Conservation (phyloP, 2,797 vertebrate genomes). For the Mustela erminea region DNA sequence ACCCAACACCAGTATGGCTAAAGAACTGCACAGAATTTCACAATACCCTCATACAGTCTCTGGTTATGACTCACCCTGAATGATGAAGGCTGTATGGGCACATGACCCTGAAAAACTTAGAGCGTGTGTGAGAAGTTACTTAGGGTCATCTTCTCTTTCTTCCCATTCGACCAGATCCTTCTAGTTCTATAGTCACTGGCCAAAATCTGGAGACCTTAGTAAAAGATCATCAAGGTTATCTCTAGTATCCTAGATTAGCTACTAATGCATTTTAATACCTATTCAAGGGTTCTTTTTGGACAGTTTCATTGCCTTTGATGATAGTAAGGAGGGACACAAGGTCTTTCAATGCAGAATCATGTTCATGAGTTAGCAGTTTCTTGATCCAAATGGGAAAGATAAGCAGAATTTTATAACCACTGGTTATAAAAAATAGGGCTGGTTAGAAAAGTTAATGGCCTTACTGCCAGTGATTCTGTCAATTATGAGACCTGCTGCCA, state of each 20-base stretch:
- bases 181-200: constrained; percentile 23
- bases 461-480: constrained; percentile 35
- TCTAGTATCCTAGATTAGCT: constrained; percentile 44
- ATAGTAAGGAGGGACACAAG: neutral
- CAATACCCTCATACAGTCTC: constrained; percentile 50
- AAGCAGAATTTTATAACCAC: constrained; percentile 46
- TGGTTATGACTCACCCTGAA: constrained; percentile 64
- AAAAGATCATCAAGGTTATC: constrained; percentile 13
- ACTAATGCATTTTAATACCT: constrained; percentile 27
- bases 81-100: constrained; percentile 26
- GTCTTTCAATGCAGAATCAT: neutral
- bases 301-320: constrained; percentile 19
- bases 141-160: constrained; percentile 10
- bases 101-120: constrained; percentile 48
- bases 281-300: neutral
- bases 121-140: constrained; percentile 38
- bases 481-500: constrained; percentile 17
- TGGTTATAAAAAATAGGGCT: constrained; percentile 51
- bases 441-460: constrained; percentile 3
- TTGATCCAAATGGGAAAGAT: neutral
- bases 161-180: constrained; percentile 19
- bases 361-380: constrained; percentile 52
- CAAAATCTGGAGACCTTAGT: constrained; percentile 54
- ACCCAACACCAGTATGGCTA: constrained; percentile 47
- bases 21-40: constrained; percentile 60